phyloP scores from a whole-genome alignment of 2,797 vertebrate species.

The Paedocypris micromegethes region DNA sequence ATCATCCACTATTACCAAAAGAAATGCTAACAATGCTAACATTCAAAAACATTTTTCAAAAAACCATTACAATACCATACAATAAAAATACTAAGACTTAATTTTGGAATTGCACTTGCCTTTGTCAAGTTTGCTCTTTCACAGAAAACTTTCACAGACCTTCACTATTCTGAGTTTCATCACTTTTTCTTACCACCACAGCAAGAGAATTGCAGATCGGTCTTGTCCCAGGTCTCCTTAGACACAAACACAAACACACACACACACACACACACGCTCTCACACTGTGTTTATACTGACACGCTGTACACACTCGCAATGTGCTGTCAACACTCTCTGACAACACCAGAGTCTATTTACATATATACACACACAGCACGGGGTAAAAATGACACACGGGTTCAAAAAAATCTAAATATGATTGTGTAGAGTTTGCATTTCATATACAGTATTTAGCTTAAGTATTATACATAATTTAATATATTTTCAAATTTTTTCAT shows the following conservation, averaged over 20 bases:
- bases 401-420: constrained; percentile 32
- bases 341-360: constrained; percentile 45
- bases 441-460: constrained; percentile 19
- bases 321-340: constrained; percentile 48
- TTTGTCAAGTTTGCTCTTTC: not conserved
- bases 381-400: constrained; percentile 31
- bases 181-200: constrained; percentile 56
- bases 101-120: no score
- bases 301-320: constrained; percentile 50
- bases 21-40: no score
- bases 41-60: no score
- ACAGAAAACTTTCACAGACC: constrained; percentile 55
- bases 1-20: no score
- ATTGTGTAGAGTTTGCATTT: constrained; percentile 27
- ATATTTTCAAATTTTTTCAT: no score
- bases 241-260: constrained; percentile 49
- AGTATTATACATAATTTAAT: not conserved
- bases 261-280: constrained; percentile 37
- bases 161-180: constrained; percentile 64
- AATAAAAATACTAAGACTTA: no score
- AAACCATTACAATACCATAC: no score
- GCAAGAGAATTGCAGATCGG: constrained; percentile 69
- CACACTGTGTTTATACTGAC: constrained; percentile 47
- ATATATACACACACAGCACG: constrained; percentile 48
- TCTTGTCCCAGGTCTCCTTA: constrained; percentile 64